Conservation (phyloP, 2,797 vertebrate genomes). For the Catharus ustulatus region DNA sequence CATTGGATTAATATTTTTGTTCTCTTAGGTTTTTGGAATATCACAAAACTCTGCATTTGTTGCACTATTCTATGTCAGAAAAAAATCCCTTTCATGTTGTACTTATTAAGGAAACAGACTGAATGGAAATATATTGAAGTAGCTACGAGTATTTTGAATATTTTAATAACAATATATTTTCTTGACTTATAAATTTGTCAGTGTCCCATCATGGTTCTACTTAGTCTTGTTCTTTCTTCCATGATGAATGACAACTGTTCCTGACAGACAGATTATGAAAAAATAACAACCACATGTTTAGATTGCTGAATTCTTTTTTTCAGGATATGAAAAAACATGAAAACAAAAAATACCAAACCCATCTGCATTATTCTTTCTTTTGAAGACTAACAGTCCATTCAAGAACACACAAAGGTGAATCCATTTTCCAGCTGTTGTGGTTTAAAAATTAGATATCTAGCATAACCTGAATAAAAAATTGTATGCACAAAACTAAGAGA, state of each 20-base stretch:
- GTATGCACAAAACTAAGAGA: background rate
- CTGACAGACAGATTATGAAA: background rate
- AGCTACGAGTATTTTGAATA: background rate
- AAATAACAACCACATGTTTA: background rate
- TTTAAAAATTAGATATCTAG: background rate
- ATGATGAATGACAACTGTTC: background rate
- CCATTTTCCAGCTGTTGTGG: background rate
- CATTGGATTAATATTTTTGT: background rate
- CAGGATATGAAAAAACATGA: background rate
- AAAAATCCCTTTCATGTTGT: background rate
- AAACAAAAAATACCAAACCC: background rate
- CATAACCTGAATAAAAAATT: background rate
- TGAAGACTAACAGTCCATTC: background rate
- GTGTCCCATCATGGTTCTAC: fast-evolving
- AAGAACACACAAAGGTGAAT: background rate
- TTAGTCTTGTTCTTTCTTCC: background rate
- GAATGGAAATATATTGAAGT: background rate
- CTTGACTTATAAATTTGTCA: background rate
- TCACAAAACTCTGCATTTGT: background rate
- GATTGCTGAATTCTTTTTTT: background rate
- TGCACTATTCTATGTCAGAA: background rate
- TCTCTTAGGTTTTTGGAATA: background rate
- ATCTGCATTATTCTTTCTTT: background rate
- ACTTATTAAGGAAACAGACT: background rate
- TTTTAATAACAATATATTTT: background rate